These are phyloP conservation scores for Agrochola litura DNA, from an alignment of 2,888 invertebrate species.

Conservation along the genomic window DNA sequence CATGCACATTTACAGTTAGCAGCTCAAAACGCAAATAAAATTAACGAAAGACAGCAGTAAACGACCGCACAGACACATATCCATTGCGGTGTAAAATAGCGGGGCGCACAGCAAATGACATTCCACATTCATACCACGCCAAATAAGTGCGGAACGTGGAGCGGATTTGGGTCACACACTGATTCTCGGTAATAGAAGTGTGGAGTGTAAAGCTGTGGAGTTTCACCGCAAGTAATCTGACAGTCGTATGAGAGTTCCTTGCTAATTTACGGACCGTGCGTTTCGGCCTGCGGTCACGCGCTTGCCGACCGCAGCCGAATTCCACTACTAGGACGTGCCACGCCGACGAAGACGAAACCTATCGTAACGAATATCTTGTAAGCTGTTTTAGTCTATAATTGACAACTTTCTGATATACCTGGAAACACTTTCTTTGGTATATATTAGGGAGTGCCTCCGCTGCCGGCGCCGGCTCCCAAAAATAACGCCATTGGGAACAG, in stretches of 20 bases:
- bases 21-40: slow-evolving; percentile 79
- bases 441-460: not conserved
- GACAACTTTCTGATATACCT: not conserved
- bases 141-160: slow-evolving; percentile 79
- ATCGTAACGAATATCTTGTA: slow-evolving; percentile 5
- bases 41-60: slow-evolving; percentile 77
- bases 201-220: slow-evolving; percentile 76
- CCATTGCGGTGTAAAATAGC: slow-evolving; percentile 85
- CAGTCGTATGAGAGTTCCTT: slow-evolving; percentile 79
- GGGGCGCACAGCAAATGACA: slow-evolving; percentile 83
- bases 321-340: slow-evolving; percentile 78
- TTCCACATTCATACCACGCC: slow-evolving; percentile 82
- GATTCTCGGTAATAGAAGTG: slow-evolving; percentile 83
- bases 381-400: not conserved
- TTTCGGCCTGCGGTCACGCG: slow-evolving; percentile 85
- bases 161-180: slow-evolving; percentile 87
- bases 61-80: slow-evolving; percentile 77
- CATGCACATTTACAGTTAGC: slow-evolving; percentile 73
- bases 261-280: slow-evolving; percentile 86
- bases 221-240: slow-evolving; percentile 87
- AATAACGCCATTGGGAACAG: too few species aligned
- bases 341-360: slow-evolving; percentile 32
- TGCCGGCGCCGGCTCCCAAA: too few species aligned
- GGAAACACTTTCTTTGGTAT: not conserved
- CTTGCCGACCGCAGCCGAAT: slow-evolving; percentile 82